Evolutionary conservation across 2,113 vertebrate species (phyloP), one percentile per base, ranked within the genome.

Genomic region (Rallus limicola): DNA sequence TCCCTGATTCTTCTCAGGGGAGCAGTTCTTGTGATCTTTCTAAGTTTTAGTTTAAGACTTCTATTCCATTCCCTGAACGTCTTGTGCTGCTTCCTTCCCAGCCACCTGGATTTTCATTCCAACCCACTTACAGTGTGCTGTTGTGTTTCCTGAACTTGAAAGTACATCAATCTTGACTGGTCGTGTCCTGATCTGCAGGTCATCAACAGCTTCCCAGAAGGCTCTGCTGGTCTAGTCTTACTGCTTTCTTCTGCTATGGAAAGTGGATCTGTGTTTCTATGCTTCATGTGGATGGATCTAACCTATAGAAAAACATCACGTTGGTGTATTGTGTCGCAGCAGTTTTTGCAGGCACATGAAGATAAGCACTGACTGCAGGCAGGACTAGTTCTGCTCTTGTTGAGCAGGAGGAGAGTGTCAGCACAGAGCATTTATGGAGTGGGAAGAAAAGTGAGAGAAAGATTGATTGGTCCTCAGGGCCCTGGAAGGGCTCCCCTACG

Each of bases 291-390:
- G 20, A 44, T 60, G 86, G 31, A 15, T 38, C 31, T 20, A 14
- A 64, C 26, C 44, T 48, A 3, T 24, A 48, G 74, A 21, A 34
- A 11, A 34, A 11, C 44, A 6, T 25, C 19, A 3, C 0, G 0
- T 23, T 53, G 9, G 2, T 48, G 53, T 28, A 2, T 42, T 28
- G 26, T 42, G 68, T 38, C 5, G 4, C 74, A 71, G 87, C 62
- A 42, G 56, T 26, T 63, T 36, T n/a, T 53, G 4, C 9, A 84
- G 86, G 58, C 40, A 2, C 1, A 16, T 17, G 38, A 52, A 78
- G 38, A 14, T 13, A 2, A 33, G 58, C 69, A 62, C 50, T 8
- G 71, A 19, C 59, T 87, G 36, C 64, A 42, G 87, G 68, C 64
- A 74, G 79, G 72, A 67, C 59, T 42, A 31, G 38, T 14, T 33